Percentiles rank a stretch among this genome's conserved stretches.
Evolutionary conservation across 2,888 invertebrate species (phyloP).

Genomic region (Parasteatoda lunata): DNA sequence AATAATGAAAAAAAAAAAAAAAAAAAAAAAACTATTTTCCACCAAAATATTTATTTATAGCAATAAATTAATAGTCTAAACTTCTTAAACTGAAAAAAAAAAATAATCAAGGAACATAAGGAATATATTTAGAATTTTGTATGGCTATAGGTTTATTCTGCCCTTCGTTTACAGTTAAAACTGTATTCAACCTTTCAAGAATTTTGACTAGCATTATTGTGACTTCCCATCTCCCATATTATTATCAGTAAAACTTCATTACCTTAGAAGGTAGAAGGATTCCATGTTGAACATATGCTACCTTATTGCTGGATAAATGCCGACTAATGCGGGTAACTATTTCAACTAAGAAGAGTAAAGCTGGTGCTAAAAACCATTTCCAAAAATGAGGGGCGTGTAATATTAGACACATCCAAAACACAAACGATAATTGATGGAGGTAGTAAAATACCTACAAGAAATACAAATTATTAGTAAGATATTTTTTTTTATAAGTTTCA

Average conservation of each 20-base stretch:
- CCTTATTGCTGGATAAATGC: conserved; percentile 77
- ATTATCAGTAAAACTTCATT: conserved; percentile 11
- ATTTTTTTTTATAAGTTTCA: no score
- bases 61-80: no score
- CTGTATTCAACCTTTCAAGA: no score
- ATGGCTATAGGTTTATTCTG: no score
- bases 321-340: conserved; percentile 79
- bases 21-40: no score
- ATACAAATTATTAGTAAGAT: not conserved
- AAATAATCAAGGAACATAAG: no score
- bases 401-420: conserved; percentile 88
- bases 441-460: conserved; percentile 87
- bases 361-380: conserved; percentile 94
- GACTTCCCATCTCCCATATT: not conserved
- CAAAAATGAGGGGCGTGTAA: conserved; percentile 94
- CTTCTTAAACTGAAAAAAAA: no score
- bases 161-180: no score
- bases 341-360: conserved; percentile 85
- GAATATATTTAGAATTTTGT: no score
- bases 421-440: conserved; percentile 89
- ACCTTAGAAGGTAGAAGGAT: conserved; percentile 90
- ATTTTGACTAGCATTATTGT: no score
- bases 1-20: no score
- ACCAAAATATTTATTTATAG: no score
- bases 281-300: conserved; percentile 91